Evolutionary conservation across 2,888 invertebrate species (phyloP).

Genomic region (Volucella inflata): DNA sequence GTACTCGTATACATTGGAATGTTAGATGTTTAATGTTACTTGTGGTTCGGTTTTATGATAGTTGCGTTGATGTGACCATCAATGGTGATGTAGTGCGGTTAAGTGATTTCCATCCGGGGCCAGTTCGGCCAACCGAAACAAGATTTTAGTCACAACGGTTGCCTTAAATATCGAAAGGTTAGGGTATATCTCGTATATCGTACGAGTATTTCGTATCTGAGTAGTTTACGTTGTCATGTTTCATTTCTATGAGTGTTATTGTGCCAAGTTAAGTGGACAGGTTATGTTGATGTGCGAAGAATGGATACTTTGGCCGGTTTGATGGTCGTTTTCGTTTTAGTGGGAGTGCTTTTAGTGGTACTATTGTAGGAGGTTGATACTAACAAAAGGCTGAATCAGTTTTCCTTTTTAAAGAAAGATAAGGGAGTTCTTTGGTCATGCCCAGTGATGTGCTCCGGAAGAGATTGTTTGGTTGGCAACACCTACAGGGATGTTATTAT

Average conservation of each 20-base stretch:
- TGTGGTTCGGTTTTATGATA: conserved; percentile 72
- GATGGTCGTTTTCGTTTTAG: conserved; percentile 66
- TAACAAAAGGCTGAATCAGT: neutral
- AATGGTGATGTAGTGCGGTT: conserved; percentile 72
- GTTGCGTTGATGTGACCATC: conserved; percentile 73
- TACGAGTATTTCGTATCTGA: conserved; percentile 30
- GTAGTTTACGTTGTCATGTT: conserved; percentile 74
- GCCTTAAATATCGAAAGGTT: conserved; percentile 39
- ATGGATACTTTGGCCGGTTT: conserved; percentile 62
- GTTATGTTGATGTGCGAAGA: conserved; percentile 68
- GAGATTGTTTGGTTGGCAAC: neutral
- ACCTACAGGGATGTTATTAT: conserved; percentile 2
- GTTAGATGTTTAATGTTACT: conserved; percentile 65
- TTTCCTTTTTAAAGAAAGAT: conserved; percentile 3
- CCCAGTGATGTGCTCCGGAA: neutral
- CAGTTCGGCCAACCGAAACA: conserved; percentile 6
- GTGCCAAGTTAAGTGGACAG: conserved; percentile 71
- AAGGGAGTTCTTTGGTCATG: neutral
- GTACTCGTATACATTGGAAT: neutral
- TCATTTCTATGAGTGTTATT: conserved; percentile 71
- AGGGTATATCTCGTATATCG: neutral
- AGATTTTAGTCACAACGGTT: neutral
- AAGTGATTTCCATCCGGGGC: conserved; percentile 65
- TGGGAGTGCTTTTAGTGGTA: conserved; percentile 57
- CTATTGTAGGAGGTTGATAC: neutral